phyloP scores from a whole-genome alignment of 2,113 vertebrate species.

The Setophaga coronata region DNA sequence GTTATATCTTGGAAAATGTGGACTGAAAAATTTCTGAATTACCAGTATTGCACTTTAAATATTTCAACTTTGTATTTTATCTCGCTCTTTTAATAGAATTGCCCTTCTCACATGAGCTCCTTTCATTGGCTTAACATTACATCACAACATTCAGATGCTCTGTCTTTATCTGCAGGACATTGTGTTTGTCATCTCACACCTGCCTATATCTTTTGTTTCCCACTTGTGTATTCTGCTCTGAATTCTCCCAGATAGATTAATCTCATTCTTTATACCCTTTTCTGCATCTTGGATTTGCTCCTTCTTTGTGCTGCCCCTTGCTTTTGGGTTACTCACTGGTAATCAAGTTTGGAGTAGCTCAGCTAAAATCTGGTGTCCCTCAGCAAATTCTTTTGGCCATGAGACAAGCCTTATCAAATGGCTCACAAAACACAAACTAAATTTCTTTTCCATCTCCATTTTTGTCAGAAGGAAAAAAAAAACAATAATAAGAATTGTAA shows the following conservation, averaged over 20 bases:
- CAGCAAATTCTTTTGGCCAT: background rate
- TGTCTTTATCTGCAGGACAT: background rate
- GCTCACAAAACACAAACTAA: background rate
- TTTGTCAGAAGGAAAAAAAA: background rate
- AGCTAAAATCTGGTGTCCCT: background rate
- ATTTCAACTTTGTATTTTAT: conserved; percentile 3
- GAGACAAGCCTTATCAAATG: background rate
- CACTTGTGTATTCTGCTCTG: background rate
- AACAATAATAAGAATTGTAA: background rate
- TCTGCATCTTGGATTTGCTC: background rate
- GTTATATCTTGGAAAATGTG: background rate
- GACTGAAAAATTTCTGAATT: background rate
- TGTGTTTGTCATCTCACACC: background rate
- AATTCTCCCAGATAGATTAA: background rate
- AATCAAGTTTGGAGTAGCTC: background rate
- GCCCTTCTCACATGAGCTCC: background rate
- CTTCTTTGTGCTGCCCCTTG: background rate
- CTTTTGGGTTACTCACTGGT: background rate
- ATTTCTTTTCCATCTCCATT: background rate
- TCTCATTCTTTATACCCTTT: background rate
- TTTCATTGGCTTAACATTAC: background rate
- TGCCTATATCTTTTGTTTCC: background rate
- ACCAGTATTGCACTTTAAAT: background rate
- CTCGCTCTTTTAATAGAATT: conserved; percentile 8
- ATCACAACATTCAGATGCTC: background rate